Evolutionary conservation across 2,888 invertebrate genomes (phyloP).

Genomic region (Acanthacorydalis orientalis): DNA sequence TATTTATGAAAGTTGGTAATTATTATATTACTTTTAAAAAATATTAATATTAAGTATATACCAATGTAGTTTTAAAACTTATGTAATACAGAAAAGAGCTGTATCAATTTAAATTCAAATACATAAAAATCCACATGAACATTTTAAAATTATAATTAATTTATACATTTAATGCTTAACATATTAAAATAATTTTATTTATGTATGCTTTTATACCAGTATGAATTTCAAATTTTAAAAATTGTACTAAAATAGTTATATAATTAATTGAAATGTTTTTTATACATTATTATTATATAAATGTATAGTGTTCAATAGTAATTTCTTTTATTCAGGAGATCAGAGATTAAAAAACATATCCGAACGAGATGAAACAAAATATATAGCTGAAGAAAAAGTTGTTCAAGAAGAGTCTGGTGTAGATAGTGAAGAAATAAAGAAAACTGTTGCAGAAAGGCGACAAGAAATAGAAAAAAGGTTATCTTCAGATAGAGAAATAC

Average conservation of each 20-base stretch:
- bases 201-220: too few species aligned
- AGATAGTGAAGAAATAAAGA: slow-evolving; percentile 43
- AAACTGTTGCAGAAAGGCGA: slow-evolving; percentile 58
- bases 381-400: slow-evolving; percentile 64
- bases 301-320: background rate
- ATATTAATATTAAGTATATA: too few species aligned
- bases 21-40: too few species aligned
- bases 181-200: too few species aligned
- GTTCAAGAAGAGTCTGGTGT: slow-evolving; percentile 35
- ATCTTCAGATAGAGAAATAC: slow-evolving; percentile 48
- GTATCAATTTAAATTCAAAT: too few species aligned
- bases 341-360: slow-evolving; percentile 24
- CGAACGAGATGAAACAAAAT: slow-evolving; percentile 52
- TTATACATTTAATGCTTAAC: too few species aligned
- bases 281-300: background rate
- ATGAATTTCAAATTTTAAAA: too few species aligned
- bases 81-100: too few species aligned
- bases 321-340: slow-evolving; percentile 17
- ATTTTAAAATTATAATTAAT: too few species aligned
- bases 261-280: background rate
- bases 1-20: too few species aligned
- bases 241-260: background rate
- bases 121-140: too few species aligned
- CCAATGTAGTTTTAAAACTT: too few species aligned
- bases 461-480: slow-evolving; percentile 59